Evolutionary conservation across 1,140 invertebrate genomes (phyloP).

Genomic region (Apis mellifera): Amel_HAv3.1 CM009933.2:3414001-3414500

Average conservation of each 20-base stretch:
- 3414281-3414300: slow-evolving; percentile 56
- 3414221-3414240: slow-evolving; percentile 79
- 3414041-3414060: too few relatives aligned
- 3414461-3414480: too few relatives aligned
- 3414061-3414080: not conserved
- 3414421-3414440: not conserved
- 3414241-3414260: slow-evolving; percentile 72
- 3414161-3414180: slow-evolving; percentile 76
- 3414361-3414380: slow-evolving; percentile 26
- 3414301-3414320: slow-evolving; percentile 8
- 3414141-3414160: slow-evolving; percentile 8
- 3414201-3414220: slow-evolving; percentile 80
- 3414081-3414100: not conserved
- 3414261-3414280: slow-evolving; percentile 78
- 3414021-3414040: too few relatives aligned
- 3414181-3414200: slow-evolving; percentile 80
- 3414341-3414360: slow-evolving; percentile 42
- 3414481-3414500: too few relatives aligned
- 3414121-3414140: not conserved
- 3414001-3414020: too few relatives aligned
- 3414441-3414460: too few relatives aligned
- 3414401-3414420: not conserved
- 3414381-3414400: slow-evolving; percentile 15
- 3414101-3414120: slow-evolving; percentile 2
- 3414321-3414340: slow-evolving; percentile 16